Base-by-base conservation (phyloP, 2,888 invertebrate genomes). In the Lottia gigantea region DNA sequence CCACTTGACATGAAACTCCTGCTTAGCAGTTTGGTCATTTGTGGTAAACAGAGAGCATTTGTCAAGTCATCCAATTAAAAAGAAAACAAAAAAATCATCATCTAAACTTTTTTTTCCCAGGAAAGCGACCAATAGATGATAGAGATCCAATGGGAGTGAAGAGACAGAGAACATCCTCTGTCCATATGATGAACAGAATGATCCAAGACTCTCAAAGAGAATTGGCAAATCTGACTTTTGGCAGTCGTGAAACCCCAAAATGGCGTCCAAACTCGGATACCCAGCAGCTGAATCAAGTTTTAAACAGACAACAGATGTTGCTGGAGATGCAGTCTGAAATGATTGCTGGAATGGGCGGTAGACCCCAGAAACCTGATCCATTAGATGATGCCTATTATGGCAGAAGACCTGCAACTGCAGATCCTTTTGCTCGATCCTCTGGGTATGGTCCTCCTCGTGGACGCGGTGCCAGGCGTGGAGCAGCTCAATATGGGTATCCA, bases 261-360 rank as follows among this genome's bases (percentile, higher is more conserved):
- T 55, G 19, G 19, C 55, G 55, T 55, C 55, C 19, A 3, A 23
- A 23, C 15, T 19, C 19, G 19, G 55, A 55, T 19, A 8, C 40
- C 1, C 40, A 40, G 11, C 55, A 55, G 2, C 23, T 55, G 14
- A 55, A 23, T 55, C 55, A 55, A 55, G 55, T 55, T 12, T 55
- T 55, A 14, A 55, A 55, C 55, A 55, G 23, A 55, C 55, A 55
- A 14, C 55, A 55, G 11, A 55, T 55, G 55, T 55, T 55, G 23
- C 55, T 55, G 23, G 55, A 55, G 55, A 55, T 55, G 55, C 55
- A 55, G 55, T 55, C 55, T 12, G 55, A 55, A 23, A 55, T 55
- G 55, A 12, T 55, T 8, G 55, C 55, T 55, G 55, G 55, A 55
- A 55, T 55, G 55, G 55, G 55, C 7, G 55, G 55, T 11, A 19